phyloP scores from a whole-genome alignment of 2,797 vertebrate genomes.

The Distichodus sexfasciatus region DNA sequence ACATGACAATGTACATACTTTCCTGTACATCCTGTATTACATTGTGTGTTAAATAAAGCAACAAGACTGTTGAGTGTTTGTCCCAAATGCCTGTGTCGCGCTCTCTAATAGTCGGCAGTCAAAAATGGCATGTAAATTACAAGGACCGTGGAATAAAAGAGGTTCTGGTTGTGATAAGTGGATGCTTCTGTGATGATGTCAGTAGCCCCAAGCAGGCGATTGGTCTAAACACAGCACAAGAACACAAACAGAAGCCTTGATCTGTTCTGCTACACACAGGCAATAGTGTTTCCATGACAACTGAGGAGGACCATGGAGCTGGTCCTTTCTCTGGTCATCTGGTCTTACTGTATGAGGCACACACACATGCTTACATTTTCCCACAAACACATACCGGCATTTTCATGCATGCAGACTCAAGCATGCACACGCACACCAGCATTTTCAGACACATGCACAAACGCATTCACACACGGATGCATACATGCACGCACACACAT shows the following conservation, averaged over 20 bases:
- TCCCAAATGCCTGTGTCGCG: neutral
- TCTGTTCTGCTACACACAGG: conserved; percentile 44
- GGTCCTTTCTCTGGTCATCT: conserved; percentile 52
- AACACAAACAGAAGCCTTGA: conserved; percentile 48
- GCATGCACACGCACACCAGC: neutral
- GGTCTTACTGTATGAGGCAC: conserved; percentile 47
- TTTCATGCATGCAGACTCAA: too few species aligned
- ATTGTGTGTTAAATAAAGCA: too few species aligned
- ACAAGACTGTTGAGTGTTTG: too few species aligned
- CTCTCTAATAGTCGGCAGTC: neutral
- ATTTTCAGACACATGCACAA: neutral
- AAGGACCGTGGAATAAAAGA: conserved; percentile 14
- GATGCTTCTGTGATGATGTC: conserved; percentile 29
- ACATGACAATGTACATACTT: too few species aligned
- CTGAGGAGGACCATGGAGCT: conserved; percentile 45
- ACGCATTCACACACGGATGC: neutral
- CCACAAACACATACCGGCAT: too few species aligned
- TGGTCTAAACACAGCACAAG: conserved; percentile 34
- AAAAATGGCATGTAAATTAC: neutral
- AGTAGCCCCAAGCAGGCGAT: conserved; percentile 32
- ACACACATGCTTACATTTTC: conserved; percentile 1
- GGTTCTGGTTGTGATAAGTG: conserved; percentile 12
- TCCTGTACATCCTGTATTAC: too few species aligned
- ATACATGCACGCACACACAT: conserved; percentile 6
- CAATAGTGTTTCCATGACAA: conserved; percentile 55